A percentile compares a stretch with the other conserved stretches of the same genome.
These are phyloP conservation scores for Nibea coibor DNA, from an alignment of 2,113 vertebrate species.

Conservation along the genomic window DNA sequence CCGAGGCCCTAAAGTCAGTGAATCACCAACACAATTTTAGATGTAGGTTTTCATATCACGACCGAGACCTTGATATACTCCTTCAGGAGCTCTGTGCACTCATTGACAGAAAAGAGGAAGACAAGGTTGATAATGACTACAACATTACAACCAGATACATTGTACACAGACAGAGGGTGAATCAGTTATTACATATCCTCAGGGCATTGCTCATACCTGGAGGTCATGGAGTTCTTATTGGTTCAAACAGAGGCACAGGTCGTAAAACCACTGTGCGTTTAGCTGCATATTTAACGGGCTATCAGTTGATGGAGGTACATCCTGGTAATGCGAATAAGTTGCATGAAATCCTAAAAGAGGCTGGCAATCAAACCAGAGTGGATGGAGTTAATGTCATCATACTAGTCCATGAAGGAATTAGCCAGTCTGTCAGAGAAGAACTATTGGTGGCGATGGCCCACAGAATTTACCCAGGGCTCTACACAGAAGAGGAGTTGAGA, in stretches of 20 bases:
- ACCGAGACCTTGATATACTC: conserved; percentile 70
- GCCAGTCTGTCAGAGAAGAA: conserved; percentile 69
- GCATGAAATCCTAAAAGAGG: conserved; percentile 78
- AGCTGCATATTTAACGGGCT: conserved; percentile 78
- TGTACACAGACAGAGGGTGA: conserved; percentile 73
- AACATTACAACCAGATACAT: conserved; percentile 49
- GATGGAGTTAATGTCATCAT: conserved; percentile 75
- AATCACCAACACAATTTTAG: conserved; percentile 47
- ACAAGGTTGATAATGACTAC: not conserved
- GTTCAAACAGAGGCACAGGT: conserved; percentile 78
- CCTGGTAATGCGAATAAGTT: conserved; percentile 67
- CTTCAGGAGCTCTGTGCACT: conserved; percentile 69
- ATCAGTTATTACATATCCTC: conserved; percentile 84
- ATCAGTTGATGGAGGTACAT: conserved; percentile 80
- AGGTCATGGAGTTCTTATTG: conserved; percentile 84
- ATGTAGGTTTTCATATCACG: conserved; percentile 72
- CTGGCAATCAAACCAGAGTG: conserved; percentile 72
- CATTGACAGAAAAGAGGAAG: conserved; percentile 55
- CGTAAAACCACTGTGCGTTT: conserved; percentile 83
- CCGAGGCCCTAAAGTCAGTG: not conserved
- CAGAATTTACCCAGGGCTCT: conserved; percentile 80
- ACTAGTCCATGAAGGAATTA: conserved; percentile 79
- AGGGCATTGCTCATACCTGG: conserved; percentile 81
- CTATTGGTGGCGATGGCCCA: conserved; percentile 81
- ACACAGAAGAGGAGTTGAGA: conserved; percentile 76